Evolutionary conservation across 2,888 invertebrate genomes (phyloP).

Genomic region (Tipula vernalis): DNA sequence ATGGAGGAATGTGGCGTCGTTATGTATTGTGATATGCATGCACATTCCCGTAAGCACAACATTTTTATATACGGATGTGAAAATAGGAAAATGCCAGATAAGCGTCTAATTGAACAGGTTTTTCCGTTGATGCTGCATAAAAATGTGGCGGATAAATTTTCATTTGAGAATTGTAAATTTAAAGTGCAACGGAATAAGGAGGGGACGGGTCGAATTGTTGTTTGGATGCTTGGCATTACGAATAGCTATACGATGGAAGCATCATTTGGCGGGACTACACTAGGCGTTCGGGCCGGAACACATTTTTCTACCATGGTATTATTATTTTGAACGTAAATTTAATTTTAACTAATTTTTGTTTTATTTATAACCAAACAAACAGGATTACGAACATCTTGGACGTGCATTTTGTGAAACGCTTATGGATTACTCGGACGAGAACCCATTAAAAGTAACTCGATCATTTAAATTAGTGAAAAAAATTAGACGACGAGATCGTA

Average conservation of each 20-base stretch:
- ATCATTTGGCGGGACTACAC: slow-evolving; percentile 79
- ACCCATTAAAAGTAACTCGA: slow-evolving; percentile 58
- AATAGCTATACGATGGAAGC: slow-evolving; percentile 95
- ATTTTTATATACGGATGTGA: slow-evolving; percentile 95
- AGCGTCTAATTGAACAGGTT: slow-evolving; percentile 77
- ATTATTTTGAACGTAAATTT: slow-evolving; percentile 13
- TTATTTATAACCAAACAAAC: slow-evolving; percentile 16
- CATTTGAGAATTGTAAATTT: slow-evolving; percentile 88
- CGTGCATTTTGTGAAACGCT: slow-evolving; percentile 86
- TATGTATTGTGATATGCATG: slow-evolving; percentile 87
- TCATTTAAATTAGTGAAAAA: slow-evolving; percentile 33
- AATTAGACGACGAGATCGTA: slow-evolving; percentile 34
- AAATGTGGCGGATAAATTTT: slow-evolving; percentile 85
- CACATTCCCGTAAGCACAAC: slow-evolving; percentile 90
- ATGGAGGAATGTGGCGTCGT: slow-evolving; percentile 83
- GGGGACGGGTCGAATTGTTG: slow-evolving; percentile 86
- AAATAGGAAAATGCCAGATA: slow-evolving; percentile 63
- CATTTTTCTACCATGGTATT: slow-evolving; percentile 60
- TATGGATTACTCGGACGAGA: slow-evolving; percentile 79
- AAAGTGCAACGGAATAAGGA: slow-evolving; percentile 87
- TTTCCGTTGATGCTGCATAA: slow-evolving; percentile 91
- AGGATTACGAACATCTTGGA: slow-evolving; percentile 71
- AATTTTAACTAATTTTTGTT: slow-evolving; percentile 5
- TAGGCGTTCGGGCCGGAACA: slow-evolving; percentile 67
- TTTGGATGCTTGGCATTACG: slow-evolving; percentile 89